Base-by-base conservation (phyloP, 2,113 vertebrate genomes). In the Zosterops japonicus region DNA sequence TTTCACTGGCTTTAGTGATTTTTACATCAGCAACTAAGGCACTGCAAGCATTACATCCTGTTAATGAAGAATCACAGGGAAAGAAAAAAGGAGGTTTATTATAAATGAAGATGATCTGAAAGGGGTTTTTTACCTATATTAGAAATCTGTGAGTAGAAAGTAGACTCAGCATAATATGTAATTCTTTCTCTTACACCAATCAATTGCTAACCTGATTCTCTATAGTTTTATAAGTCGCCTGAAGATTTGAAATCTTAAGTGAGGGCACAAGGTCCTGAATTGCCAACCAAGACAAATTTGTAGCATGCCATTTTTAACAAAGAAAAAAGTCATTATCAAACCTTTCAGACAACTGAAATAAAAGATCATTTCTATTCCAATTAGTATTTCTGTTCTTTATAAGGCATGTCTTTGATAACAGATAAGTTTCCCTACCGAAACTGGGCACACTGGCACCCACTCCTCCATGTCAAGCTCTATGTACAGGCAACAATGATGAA, bases 401-500 rank as follows among this genome's bases (percentile, higher is more conserved):
- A n/a, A 82, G 20, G 28, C 18, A 59, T 21, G 10, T 14, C 56
- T 92, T 78, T 55, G 39, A 82, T 70, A 63, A 31, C 22, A 87
- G 57, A 49, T 49, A 76, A 28, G 5, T 52, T 83, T 88, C 35
- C 35, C 25, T 36, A 47, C 14, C 8, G 53, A 87, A 89, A 55
- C 13, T 41, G 39, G 10, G 16, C 16, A 31, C 36, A 23, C 24
- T 50, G 39, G 20, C 36, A 79, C 20, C 13, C 28, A 14, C 15
- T 31, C 6, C 17, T 82, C 19, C 15, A 28, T 0, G 0, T 70
- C 22, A 80, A 61, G 27, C 8, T 80, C 64, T 57, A 29, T 0
- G 0, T 52, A 15, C 0, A 5, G 7, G 5, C 42, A 70, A 41
- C 0, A 0, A 59, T 31, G 36, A 50, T 3, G 13, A 16, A 75